Base-by-base conservation (phyloP, 2,113 vertebrate genomes). In the Forbesichthys agassizii region DNA sequence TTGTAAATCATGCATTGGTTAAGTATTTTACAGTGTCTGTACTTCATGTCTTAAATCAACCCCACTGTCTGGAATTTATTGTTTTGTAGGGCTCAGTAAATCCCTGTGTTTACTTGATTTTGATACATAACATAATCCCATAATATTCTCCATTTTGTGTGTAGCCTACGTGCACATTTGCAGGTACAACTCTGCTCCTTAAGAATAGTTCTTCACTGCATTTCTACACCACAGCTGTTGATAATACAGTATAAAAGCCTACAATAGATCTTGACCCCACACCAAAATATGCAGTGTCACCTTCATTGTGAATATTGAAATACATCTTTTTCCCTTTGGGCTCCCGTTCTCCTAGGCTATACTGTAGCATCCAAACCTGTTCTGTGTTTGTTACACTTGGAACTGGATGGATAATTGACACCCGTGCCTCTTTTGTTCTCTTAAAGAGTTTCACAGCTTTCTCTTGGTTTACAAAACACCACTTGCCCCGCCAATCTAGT, bases 191-290 rank as follows among this genome's bases (percentile, higher is more conserved):
- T 16, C 16, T 16, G 16, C 16, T 16, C 16, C 16, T 16, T 16
- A 16, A 64, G 74, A 64, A 77, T 66, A 68, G 63, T 12, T 68
- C 36, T 48, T 12, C 20, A 33, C 33, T 27, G 55, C 36, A 7
- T 0, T 42, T 42, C 36, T 5, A 53, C 52, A 53, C 13, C 52
- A 14, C 14, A 73, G 66, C 67, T 11, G 11, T 11, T 9, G 6
- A 16, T 47, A 48, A n/a, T 16, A n/a, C 53, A 14, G 53, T 11
- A 56, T 20, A 20, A 20, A 6, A 56, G 54, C 54, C n/a, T 53
- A 52, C 49, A 9, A 16, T 55, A 55, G 8, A 56, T 9, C 54
- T 52, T 52, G 16, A 18, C 52, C 54, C 54, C 3, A 14, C 49
- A 14, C 10, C 49, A 11, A 4, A 52, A 11, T 12, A 4, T n/a